These are phyloP conservation scores for Pagetopsis macropterus DNA, from an alignment of 2,797 vertebrate species.

Conservation along the genomic window DNA sequence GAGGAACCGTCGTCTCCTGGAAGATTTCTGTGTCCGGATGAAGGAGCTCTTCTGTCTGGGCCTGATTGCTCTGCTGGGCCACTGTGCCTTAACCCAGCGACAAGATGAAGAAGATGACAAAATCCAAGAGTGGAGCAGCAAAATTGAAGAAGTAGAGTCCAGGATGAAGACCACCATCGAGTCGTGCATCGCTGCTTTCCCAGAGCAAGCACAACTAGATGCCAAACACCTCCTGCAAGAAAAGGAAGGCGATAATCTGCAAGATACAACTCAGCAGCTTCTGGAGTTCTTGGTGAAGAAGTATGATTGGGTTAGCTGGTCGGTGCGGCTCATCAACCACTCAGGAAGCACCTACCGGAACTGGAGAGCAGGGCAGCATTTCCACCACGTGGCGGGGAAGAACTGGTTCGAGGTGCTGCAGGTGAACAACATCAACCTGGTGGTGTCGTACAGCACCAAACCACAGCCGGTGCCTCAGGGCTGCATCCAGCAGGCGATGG, in stretches of 20 bases:
- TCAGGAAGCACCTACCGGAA: constrained; percentile 78
- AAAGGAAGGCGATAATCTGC: constrained; percentile 59
- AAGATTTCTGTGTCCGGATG: constrained; percentile 84
- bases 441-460: constrained; percentile 80
- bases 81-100: constrained; percentile 75
- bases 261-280: constrained; percentile 68
- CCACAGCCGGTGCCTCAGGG: constrained; percentile 76
- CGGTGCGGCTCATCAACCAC: constrained; percentile 81
- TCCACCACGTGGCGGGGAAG: constrained; percentile 76
- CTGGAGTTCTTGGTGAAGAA: constrained; percentile 79
- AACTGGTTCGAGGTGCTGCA: constrained; percentile 81
- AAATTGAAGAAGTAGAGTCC: constrained; percentile 79
- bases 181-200: constrained; percentile 76
- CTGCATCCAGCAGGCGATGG: constrained; percentile 75
- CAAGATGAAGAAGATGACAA: constrained; percentile 78
- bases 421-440: constrained; percentile 77
- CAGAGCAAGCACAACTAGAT: constrained; percentile 79
- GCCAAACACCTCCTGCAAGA: constrained; percentile 75
- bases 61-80: constrained; percentile 81
- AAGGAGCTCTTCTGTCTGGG: constrained; percentile 86
- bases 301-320: constrained; percentile 86
- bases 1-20: constrained; percentile 80
- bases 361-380: constrained; percentile 82
- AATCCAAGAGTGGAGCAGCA: constrained; percentile 78
- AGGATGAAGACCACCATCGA: constrained; percentile 81